Evolutionary conservation across 2,888 invertebrate genomes (phyloP).

Genomic region (Leptopilina drosophilae): DNA sequence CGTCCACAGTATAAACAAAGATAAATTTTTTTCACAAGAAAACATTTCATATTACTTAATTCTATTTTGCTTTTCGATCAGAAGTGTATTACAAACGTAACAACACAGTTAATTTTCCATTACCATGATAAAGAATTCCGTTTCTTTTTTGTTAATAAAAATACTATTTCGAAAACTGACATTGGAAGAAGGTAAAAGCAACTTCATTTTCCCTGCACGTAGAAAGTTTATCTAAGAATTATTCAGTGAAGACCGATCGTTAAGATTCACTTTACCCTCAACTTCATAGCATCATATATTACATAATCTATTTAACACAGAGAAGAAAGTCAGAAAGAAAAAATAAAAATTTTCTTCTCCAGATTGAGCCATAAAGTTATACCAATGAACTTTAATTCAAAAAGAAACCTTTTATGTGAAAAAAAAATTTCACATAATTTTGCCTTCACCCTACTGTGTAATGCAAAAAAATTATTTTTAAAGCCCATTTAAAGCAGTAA

Average conservation of each 20-base stretch:
- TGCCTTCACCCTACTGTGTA: not conserved
- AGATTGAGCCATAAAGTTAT: conserved; percentile 7
- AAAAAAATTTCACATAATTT: not conserved
- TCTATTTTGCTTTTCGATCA: too few relatives aligned
- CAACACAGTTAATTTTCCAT: too few relatives aligned
- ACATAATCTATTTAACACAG: conserved; percentile 24
- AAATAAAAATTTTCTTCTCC: not conserved
- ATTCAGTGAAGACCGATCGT: conserved; percentile 68
- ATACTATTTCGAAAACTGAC: not conserved
- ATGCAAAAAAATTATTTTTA: not conserved
- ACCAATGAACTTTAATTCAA: not conserved
- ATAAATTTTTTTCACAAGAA: too few relatives aligned
- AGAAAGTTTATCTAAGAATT: conserved; percentile 66
- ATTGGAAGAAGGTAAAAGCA: conserved; percentile 47
- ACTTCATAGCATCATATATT: conserved; percentile 13
- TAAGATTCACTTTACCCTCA: conserved; percentile 68
- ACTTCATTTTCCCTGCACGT: conserved; percentile 65
- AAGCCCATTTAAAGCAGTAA: not conserved
- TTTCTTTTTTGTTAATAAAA: not conserved
- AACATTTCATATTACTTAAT: too few relatives aligned
- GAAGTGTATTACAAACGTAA: too few relatives aligned
- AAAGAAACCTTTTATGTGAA: not conserved
- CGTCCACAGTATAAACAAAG: too few relatives aligned
- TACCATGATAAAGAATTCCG: too few relatives aligned
- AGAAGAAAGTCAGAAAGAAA: not conserved